Evolutionary conservation across 1,140 invertebrate genomes (phyloP), one percentile per base, ranked within the genome.

Genomic region (Drosophila kohkoa): DNA sequence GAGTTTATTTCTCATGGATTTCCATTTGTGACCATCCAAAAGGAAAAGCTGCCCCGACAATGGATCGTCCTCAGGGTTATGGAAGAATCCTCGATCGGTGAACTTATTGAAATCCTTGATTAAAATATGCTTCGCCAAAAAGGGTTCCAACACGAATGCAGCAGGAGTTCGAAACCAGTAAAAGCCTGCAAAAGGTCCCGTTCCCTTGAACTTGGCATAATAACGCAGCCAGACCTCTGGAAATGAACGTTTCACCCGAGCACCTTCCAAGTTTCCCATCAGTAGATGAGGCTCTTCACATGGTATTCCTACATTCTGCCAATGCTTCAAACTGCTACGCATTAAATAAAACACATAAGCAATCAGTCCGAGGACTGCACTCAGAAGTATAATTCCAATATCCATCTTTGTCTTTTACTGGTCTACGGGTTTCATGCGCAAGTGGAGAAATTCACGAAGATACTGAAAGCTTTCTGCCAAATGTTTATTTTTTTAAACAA

Each of bases 81-180:
- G 87, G n/a, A 82, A 90, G 4, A 93, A 71, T 0, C 93, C 93
- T 11, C 93, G 93, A 78, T 94, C 93, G 2, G 86, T 73, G 68
- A 95, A 95, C 20, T 92, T 77, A 35, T 92, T 79, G 57, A 95
- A 95, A 63, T 95, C 94, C 78, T 94, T 95, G 3, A 94, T 92
- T 20, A 96, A 74, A 5, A 96, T 93, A 28, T 93, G 82, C 77
- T 95, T 95, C 0, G 95, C 93, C 1, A 96, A 79, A 5, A 94
- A 93, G 0, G 94, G 92, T 77, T 96, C 94, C 43, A 93, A 86
- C 3, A 94, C 76, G 2, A 93, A 90, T n/a, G 93, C 76, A 1
- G 92, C 81, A 0, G 94, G 94, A 1, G 93, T 92, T 2, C 91
- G 82, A 75, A 93, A 82, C 48, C 81, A 91, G 79, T 91, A 93